These are phyloP conservation scores for Archips xylosteana DNA, from an alignment of 2,888 invertebrate genomes.

Conservation along the genomic window DNA sequence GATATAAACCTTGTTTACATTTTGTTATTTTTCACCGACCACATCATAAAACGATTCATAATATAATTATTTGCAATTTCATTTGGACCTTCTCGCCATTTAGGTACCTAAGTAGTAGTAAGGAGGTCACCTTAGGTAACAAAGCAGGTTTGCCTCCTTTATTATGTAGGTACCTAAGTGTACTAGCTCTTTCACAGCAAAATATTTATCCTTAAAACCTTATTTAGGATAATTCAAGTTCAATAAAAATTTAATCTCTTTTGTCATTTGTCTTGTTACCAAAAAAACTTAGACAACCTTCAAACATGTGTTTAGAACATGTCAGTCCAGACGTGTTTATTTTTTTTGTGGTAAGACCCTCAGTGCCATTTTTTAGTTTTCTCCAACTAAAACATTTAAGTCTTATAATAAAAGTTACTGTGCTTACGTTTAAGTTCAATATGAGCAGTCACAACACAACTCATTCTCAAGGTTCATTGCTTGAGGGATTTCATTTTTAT, in stretches of 20 bases:
- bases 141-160: background rate
- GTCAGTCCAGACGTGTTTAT: too few relatives aligned
- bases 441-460: background rate
- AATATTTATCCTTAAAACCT: too few relatives aligned
- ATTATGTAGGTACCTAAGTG: background rate
- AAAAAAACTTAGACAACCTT: too few relatives aligned
- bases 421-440: background rate
- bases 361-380: background rate
- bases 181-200: background rate
- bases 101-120: too few relatives aligned
- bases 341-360: too few relatives aligned
- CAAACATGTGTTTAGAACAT: too few relatives aligned
- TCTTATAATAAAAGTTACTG: background rate
- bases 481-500: constrained; percentile 29
- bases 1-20: constrained; percentile 11
- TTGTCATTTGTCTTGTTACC: background rate
- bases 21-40: background rate
- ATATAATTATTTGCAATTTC: background rate
- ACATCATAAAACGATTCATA: background rate
- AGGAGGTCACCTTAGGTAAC: too few relatives aligned
- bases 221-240: background rate
- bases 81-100: too few relatives aligned
- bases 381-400: background rate
- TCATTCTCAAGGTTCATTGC: constrained; percentile 18
- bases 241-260: background rate